Base-by-base conservation (phyloP, 1,140 invertebrate genomes). In the Heliconius hewitsoni region DNA sequence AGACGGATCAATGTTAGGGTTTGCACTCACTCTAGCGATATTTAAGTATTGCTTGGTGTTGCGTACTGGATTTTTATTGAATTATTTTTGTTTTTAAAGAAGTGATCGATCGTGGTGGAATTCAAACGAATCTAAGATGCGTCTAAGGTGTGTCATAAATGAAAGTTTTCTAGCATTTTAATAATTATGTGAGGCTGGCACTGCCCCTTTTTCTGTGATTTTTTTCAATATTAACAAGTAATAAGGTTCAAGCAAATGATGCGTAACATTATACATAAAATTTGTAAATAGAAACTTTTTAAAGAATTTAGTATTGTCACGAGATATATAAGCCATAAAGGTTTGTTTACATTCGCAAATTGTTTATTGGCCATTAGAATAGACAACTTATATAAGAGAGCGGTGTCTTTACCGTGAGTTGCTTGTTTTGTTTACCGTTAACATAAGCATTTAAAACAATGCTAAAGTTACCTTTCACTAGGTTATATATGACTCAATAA, bases 401-500 rank as follows among this genome's bases (percentile, higher is more conserved):
- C 87, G 83, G 85, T 78, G 74, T 81, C 85, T 89, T 89, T 88
- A 80, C 71, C 66, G 70, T 83, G 70, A 75, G 75, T 72, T 74
- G 71, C 73, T 87, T 82, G 82, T 89, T 88, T 90, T 90, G 86
- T 90, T 87, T 90, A 92, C 91, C 88, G 92, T 93, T 91, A 91
- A 86, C 85, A 82, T 77, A 77, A 83, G 85, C 71, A 75, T 77
- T 84, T 81, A 81, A 88, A 78, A 90, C 89, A 91, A 92, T 85
- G 80, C 76, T 66, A 18, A 60, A 77, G 79, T 84, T 86, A 87
- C 92, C 92, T 93, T 93, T 93, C 91, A 92, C 92, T 93, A 88
- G 77, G 85, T 92, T 91, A 90, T 91, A 91, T 92, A 90, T 88
- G 87, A 89, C 78, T 85, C 86, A 89, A 90, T 91, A 91, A 92